Evolutionary conservation across 2,888 invertebrate species (phyloP), one percentile per base, ranked within the genome.

Genomic region (Archips crataeganus): DNA sequence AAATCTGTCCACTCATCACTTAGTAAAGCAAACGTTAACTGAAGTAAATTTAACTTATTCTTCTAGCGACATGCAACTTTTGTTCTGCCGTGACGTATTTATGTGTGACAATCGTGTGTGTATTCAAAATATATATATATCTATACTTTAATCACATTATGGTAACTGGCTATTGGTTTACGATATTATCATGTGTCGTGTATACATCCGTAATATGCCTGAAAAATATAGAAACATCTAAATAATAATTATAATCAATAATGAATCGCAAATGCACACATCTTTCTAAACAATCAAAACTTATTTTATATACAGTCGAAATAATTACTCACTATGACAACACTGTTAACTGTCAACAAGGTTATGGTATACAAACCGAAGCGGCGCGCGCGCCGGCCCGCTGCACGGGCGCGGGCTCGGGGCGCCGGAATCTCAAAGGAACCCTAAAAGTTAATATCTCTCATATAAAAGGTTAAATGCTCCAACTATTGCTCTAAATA

Each of bases 271-370:
- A 85, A 88, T 86, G 88, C 92, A 94, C 92, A 91, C 87, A 85
- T 80, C 77, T 81, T 79, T 86, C 88, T 90, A 91, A 91, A 89
- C 87, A 87, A 90, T 87, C 85, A 90, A 90, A 92, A 90, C 90
- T 90, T 90, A 89, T 84, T 45, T 82, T 91, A 93, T 92, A 88
- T 94, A 94, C 94, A 94, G 89, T 92, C 91, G 84, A 90, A 91
- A 87, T 90, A 86, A 89, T 91, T 91, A 92, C 88, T 90, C 84
- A 93, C 93, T 94, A 94, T 92, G 93, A 93, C 94, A 93, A 94
- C 93, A 93, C 90, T 89, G 89, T 90, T 87, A 93, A 92, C 89
- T 90, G 90, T 90, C 91, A 94, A 94, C 94, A 90, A 92, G 89
- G 87, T 89, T 88, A 89, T 84, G 81, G 79, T 79, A 87, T 86